phyloP scores from a whole-genome alignment of 2,113 vertebrate genomes.

The Pomatostomus ruficeps region DNA sequence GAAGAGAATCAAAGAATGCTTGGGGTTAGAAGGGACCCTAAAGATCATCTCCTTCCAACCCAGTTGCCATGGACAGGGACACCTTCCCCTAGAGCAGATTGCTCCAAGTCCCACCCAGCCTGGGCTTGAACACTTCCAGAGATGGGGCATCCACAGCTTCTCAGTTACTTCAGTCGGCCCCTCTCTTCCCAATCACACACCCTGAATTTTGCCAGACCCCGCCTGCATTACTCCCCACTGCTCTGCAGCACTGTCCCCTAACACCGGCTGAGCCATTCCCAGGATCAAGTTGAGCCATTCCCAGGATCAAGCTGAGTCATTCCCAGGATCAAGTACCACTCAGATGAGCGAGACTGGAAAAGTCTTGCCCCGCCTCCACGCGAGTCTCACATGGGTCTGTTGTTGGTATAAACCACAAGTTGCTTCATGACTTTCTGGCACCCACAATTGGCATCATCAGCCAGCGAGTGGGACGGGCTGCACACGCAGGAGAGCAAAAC shows the following conservation, averaged over 20 bases:
- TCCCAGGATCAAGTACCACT: neutral
- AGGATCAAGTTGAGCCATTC: neutral
- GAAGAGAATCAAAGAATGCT: neutral
- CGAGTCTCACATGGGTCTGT: neutral
- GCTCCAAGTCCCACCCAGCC: neutral
- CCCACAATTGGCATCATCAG: neutral
- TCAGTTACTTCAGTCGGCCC: neutral
- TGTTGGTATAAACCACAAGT: neutral
- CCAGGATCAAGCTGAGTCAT: neutral
- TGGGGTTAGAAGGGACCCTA: neutral
- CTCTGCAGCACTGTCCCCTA: neutral
- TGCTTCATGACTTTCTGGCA: conserved; percentile 4
- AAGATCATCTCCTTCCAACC: neutral
- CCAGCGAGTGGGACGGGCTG: neutral
- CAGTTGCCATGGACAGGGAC: neutral
- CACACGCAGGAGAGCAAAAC: neutral
- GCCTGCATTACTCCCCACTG: rapidly evolving
- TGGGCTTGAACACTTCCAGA: neutral
- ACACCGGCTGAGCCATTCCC: neutral
- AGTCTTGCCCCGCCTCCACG: rapidly evolving
- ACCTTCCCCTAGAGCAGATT: neutral
- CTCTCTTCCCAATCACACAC: neutral
- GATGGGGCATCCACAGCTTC: neutral
- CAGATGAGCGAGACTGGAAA: neutral
- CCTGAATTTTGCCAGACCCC: neutral